Percentiles rank a stretch among this genome's conserved stretches.
Evolutionary conservation across 2,797 vertebrate species (phyloP).

Genomic region (Gallinago stenura): DNA sequence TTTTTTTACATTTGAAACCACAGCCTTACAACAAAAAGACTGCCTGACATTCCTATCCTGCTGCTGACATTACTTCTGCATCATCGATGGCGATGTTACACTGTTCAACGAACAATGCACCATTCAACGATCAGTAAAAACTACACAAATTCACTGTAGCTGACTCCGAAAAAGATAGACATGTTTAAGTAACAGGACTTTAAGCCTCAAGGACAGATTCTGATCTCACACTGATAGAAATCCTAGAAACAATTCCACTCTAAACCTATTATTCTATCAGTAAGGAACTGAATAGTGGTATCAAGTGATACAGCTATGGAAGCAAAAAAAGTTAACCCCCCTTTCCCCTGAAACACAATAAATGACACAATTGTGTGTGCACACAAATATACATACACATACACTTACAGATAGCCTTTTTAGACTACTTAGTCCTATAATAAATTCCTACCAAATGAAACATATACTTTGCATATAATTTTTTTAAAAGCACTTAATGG

Average conservation of each 20-base stretch:
- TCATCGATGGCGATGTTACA: accelerated
- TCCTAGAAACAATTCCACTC: background rate
- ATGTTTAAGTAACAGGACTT: background rate
- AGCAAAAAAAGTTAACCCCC: background rate
- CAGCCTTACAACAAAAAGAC: background rate
- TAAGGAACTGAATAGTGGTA: background rate
- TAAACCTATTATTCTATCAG: background rate
- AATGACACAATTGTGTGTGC: background rate
- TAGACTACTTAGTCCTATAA: background rate
- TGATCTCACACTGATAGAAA: background rate
- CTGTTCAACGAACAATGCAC: background rate
- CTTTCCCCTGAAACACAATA: background rate
- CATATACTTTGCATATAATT: background rate
- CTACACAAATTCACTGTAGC: background rate
- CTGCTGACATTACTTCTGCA: background rate
- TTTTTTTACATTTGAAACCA: background rate
- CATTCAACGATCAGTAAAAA: background rate
- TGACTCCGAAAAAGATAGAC: background rate
- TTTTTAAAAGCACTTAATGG: background rate
- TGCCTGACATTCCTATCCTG: background rate
- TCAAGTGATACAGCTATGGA: background rate
- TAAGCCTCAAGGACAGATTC: background rate
- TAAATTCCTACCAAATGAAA: background rate
- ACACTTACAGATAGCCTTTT: background rate
- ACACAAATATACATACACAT: background rate